Evolutionary conservation across 2,113 vertebrate species (phyloP), one percentile per base, ranked within the genome.

Genomic region (Cheilinus undulatus): DNA sequence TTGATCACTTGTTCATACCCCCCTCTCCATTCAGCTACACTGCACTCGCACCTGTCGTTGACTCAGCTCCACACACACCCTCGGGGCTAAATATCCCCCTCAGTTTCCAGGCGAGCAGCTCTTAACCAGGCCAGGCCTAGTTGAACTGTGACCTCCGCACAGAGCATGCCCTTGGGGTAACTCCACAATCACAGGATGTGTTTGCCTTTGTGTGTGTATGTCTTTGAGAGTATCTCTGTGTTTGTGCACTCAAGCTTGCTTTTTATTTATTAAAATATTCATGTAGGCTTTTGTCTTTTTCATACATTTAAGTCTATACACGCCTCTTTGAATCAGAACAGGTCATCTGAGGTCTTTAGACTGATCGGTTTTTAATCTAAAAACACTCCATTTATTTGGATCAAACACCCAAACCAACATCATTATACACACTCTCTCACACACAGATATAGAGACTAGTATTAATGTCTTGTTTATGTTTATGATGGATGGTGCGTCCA

Each of bases 391-490:
- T 69, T 65, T 85, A 73, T 51, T 56, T 54, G 19, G 23, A 69
- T 63, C 48, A 76, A 69, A 76, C 57, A 36, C 34, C 73, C 60
- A 38, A 34, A 49, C 43, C 48, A 30, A 46, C 57, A 59, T 64
- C 50, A 50, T 52, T 23, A 30, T 2, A 42, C 53, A 46, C 56
- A 60, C 69, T 38, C 38, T 36, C 23, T 61, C 40, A 59, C 62
- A 66, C 71, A 72, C 61, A 57, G 56, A 67, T 73, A 65, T 58
- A 67, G 34, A 52, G 40, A 13, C 74, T 34, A 42, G 59, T 82
- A 89, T 83, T 88, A 92, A 85, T 78, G 87, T 88, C 91, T 86
- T 89, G 88, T 88, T 91, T 90, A 73, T 87, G 85, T 85, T 92
- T 88, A 87, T 91, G 91, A 92, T 91, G 88, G 90, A 91, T 92